Evolutionary conservation across 1,140 invertebrate genomes (phyloP), one percentile per base, ranked within the genome.

Genomic region (Caenorhabditis brenneri): DNA sequence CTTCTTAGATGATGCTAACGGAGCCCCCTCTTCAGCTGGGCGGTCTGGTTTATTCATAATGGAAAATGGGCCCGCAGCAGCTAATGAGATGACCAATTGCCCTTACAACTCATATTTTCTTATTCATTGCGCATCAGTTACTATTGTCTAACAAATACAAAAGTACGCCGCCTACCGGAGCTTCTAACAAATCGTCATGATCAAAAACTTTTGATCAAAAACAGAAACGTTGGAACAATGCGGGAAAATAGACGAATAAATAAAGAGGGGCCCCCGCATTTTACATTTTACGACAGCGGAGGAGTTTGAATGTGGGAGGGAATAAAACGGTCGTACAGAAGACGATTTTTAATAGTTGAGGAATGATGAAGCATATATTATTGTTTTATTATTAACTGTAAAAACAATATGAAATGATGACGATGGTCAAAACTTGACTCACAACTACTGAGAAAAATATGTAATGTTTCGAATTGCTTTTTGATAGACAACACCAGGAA

Each of bases 31-130:
- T 36, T 33, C 58, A 58, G 58, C 58, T 27, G 19, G 33, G 31
- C 58, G 29, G 19, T 74, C n/a, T n/a, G 36, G 36, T 15, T 42
- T 24, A 46, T 74, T 74, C 33, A 74, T 74, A 46, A 74, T 74
- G 15, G 65, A 12, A 65, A 36, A 36, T 36, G 3, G n/a, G 65
- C n/a, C n/a, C 22, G 65, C 65, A 74, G n/a, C 65, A 74, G 65
- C 36, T 74, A 74, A 74, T 74, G 65, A 74, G 65, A 74, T 74
- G 65, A 74, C 33, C 65, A n/a, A 74, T 74, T 74, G 36, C 36
- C n/a, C n/a, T 65, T 65, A 36, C 31, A 19, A 33, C 58, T 36
- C 31, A 33, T 19, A 36, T 33, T 33, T 46, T 42, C 19, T 74
- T 74, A 55, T 12, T 39, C 16, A n/a, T 19, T 29, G 58, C n/a